Conservation (phyloP, 2,113 vertebrate genomes). For the Tauraco erythrolophus region DNA sequence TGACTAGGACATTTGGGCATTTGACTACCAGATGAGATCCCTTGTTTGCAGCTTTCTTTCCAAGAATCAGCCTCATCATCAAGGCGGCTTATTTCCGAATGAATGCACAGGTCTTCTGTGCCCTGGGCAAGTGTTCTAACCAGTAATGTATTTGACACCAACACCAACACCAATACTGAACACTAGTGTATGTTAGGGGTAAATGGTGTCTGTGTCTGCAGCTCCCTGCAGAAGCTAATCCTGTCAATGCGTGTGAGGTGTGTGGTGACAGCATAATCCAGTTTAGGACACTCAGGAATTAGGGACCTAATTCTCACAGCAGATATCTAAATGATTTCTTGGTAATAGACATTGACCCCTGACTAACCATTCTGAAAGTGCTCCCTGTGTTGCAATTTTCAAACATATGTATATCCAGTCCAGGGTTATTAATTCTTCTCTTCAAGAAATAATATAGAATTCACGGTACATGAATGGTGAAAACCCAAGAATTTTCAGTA, state of each 20-base stretch:
- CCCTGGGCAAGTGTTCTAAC: not conserved
- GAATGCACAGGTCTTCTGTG: not conserved
- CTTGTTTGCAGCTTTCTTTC: not conserved
- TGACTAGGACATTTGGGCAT: not conserved
- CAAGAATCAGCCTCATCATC: not conserved
- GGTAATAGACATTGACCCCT: not conserved
- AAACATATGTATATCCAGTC: not conserved
- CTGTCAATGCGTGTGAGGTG: not conserved
- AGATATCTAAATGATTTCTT: not conserved
- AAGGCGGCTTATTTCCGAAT: not conserved
- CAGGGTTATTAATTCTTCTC: not conserved
- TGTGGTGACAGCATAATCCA: not conserved
- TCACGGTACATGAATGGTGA: not conserved
- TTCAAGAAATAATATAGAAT: not conserved
- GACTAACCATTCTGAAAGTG: not conserved
- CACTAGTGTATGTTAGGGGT: not conserved
- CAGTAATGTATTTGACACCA: not conserved
- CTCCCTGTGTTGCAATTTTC: rapidly evolving
- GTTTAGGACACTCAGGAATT: not conserved
- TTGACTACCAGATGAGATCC: not conserved
- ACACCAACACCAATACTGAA: not conserved
- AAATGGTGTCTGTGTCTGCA: not conserved
- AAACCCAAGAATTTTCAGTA: not conserved
- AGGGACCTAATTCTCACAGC: not conserved
- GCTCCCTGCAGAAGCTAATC: not conserved